Evolutionary conservation across 2,888 invertebrate species (phyloP).

Genomic region (Isoperla grammatica): DNA sequence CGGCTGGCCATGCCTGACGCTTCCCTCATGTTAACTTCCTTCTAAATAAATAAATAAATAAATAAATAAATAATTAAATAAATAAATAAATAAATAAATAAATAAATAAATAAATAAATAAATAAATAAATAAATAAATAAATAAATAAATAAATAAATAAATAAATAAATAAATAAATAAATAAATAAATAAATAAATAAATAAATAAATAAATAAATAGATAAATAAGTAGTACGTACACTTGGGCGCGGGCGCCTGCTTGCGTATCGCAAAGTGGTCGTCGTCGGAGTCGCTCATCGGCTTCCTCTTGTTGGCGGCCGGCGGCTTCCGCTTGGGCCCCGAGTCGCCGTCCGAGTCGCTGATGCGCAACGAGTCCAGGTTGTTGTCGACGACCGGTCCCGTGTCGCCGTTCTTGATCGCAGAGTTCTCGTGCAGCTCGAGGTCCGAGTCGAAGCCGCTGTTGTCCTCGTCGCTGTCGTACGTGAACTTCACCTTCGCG

Average conservation of each 20-base stretch:
- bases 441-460: conserved; percentile 21
- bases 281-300: neutral
- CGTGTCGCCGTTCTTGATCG: conserved; percentile 9
- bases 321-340: neutral
- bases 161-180: no score
- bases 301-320: neutral
- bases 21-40: no score
- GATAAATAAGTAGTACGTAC: neutral
- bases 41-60: no score
- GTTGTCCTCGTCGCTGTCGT: conserved; percentile 32
- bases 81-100: no score
- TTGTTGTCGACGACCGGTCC: conserved; percentile 18
- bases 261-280: neutral
- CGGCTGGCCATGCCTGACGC: no score
- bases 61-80: no score
- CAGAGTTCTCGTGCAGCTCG: conserved; percentile 27
- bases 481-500: conserved; percentile 27
- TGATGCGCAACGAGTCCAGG: conserved; percentile 8
- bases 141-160: no score
- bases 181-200: no score
- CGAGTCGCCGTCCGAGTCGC: neutral
- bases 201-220: no score
- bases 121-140: no score
- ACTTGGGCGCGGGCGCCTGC: no score
- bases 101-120: no score